A percentile compares a stretch with the other conserved stretches of the same genome.
Evolutionary conservation across 2,888 invertebrate species (phyloP).

Genomic region (Protophormia terraenovae): DNA sequence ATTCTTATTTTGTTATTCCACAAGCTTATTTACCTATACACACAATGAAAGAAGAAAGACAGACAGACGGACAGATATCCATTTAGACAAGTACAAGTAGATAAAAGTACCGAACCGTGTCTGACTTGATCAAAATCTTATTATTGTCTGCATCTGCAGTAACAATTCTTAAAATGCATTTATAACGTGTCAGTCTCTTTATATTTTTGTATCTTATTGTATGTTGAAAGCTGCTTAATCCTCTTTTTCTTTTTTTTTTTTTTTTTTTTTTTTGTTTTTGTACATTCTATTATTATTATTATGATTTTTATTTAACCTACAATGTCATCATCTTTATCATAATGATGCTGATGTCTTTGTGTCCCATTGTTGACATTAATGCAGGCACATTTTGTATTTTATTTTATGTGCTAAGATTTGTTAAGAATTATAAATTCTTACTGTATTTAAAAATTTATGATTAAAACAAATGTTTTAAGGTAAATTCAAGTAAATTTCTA

Average conservation of each 20-base stretch:
- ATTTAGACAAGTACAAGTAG: constrained; percentile 6
- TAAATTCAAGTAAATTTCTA: too few species aligned
- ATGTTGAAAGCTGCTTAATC: neutral
- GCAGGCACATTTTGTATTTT: neutral
- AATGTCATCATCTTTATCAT: constrained; percentile 35
- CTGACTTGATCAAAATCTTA: constrained; percentile 50
- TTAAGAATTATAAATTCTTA: too few species aligned
- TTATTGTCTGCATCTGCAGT: constrained; percentile 66
- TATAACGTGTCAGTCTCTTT: constrained; percentile 49
- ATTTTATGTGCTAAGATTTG: too few species aligned
- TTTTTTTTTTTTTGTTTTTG: neutral
- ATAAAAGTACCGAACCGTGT: constrained; percentile 44
- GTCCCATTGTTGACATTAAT: neutral
- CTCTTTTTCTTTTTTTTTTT: too few species aligned
- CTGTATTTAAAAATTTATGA: neutral
- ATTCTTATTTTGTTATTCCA: neutral
- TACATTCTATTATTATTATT: constrained; percentile 21
- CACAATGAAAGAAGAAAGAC: neutral
- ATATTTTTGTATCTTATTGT: neutral
- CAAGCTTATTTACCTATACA: constrained; percentile 4
- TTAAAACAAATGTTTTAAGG: too few species aligned
- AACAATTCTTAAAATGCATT: constrained; percentile 59
- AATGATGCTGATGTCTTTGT: neutral
- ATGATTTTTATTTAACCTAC: constrained; percentile 51
- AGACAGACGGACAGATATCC: neutral